Evolutionary conservation across 2,888 invertebrate genomes (phyloP).

Genomic region (Dryomyza anilis): DNA sequence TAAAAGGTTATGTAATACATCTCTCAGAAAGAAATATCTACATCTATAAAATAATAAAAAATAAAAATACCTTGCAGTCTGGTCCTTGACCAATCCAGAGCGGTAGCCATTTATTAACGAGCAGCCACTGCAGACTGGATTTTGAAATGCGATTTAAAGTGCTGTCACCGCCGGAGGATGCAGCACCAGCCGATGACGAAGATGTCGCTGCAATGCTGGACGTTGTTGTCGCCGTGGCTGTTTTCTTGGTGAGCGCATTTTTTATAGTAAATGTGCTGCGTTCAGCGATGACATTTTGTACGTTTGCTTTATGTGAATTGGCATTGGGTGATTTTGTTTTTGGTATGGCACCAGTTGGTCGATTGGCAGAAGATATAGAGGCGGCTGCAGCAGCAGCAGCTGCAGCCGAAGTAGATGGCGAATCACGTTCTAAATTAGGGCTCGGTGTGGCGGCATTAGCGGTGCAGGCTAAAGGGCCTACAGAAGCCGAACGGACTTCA

Average conservation of each 20-base stretch:
- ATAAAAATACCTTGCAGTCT: constrained; percentile 61
- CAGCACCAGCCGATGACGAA: constrained; percentile 20
- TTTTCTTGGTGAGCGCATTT: constrained; percentile 45
- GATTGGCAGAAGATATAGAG: constrained; percentile 13
- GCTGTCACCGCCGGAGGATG: constrained; percentile 47
- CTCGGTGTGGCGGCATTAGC: constrained; percentile 2
- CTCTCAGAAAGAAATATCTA: no score
- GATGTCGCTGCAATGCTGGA: background rate
- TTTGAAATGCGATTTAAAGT: constrained; percentile 65
- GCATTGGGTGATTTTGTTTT: constrained; percentile 48
- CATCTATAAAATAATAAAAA: no score
- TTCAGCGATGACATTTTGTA: constrained; percentile 27
- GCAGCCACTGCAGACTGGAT: constrained; percentile 69
- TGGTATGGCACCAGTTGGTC: constrained; percentile 53
- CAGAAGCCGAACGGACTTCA: constrained; percentile 50
- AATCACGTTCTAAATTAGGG: constrained; percentile 26
- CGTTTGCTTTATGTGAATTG: constrained; percentile 38
- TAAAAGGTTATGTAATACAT: no score
- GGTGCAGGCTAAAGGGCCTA: constrained; percentile 43
- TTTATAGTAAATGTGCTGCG: constrained; percentile 36
- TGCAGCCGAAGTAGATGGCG: constrained; percentile 32
- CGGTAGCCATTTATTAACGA: constrained; percentile 71
- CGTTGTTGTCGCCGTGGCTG: constrained; percentile 16
- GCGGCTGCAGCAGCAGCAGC: constrained; percentile 22
- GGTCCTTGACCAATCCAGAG: constrained; percentile 67